Conservation (phyloP, 2,797 vertebrate species). For the Sebastes miniatus region DNA sequence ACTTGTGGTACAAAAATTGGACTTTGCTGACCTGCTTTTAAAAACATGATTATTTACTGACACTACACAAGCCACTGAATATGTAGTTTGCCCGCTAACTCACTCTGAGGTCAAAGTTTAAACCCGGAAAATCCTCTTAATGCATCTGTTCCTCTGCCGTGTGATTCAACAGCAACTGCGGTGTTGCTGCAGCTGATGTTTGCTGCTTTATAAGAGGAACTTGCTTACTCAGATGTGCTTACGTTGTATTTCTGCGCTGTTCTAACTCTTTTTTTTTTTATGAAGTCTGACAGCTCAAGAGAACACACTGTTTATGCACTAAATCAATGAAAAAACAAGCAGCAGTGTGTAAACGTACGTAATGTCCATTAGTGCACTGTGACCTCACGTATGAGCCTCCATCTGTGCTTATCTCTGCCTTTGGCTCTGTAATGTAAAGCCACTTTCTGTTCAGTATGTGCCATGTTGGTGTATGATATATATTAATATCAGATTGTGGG, state of each 20-base stretch:
- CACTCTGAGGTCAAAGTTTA: neutral
- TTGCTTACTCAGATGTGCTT: neutral
- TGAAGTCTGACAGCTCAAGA: neutral
- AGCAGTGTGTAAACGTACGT: neutral
- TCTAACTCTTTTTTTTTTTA: neutral
- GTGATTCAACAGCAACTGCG: neutral
- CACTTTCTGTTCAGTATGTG: neutral
- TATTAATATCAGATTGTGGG: neutral
- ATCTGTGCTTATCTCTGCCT: neutral
- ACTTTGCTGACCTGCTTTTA: neutral
- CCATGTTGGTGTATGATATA: no score
- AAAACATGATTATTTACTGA: neutral
- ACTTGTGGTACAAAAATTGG: neutral
- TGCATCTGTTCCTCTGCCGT: constrained; percentile 8
- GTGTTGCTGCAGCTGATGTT: constrained; percentile 1
- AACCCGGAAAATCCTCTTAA: constrained; percentile 39
- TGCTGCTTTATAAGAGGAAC: constrained; percentile 10
- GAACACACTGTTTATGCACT: neutral
- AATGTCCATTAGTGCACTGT: neutral
- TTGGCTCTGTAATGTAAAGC: neutral
- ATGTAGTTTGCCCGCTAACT: neutral
- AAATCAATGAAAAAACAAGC: neutral
- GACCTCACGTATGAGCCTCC: neutral
- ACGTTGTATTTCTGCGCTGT: neutral
- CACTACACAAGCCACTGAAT: neutral